Base-by-base conservation (phyloP, 2,797 vertebrate genomes). In the Hipposideros larvatus region DNA sequence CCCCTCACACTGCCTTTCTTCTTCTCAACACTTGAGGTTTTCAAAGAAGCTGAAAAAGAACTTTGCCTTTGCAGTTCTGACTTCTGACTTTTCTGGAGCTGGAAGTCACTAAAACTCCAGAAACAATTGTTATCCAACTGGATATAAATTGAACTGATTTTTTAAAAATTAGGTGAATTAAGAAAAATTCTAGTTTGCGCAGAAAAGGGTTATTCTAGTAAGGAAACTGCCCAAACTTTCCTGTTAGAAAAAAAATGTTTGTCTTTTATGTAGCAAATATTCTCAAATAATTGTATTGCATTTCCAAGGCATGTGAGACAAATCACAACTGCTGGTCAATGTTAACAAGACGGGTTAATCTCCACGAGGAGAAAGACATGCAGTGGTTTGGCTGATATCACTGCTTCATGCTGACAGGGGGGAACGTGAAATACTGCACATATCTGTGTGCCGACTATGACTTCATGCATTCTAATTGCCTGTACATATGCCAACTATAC, bases 351-450 rank as follows among this genome's bases (percentile, higher is more conserved):
- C 0, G 79, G 92, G 85, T 97, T 96, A 96, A 68, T 34, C 68
- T 95, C 43, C 63, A 10, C 0, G 1, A 15, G n/a, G 41, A 71
- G 66, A 86, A 80, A 95, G 90, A 63, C 43, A 8, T 22, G 21
- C 51, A 84, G 24, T 91, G 22, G 88, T 96, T 97, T 97, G 96
- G 97, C 94, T 96, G 97, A 97, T 74, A 90, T 84, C 93, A 94
- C 11, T 65, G 75, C 48, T 91, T 98, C 83, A 86, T 0, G 0
- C 87, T 97, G 95, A 95, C 92, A 91, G 78, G 41, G 71, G 97
- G 84, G 68, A 95, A 75, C 59, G 74, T 19, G 73, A 96, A 95
- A 84, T n/a, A 34, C 59, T 90, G 46, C 77, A 73, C 78, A 92
- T 96, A 95, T 95, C 96, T 96, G 93, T 73, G 83, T 77, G 59